Percentiles rank a stretch among this genome's conserved stretches.
These are phyloP conservation scores for Zaprionus vittiger DNA, from an alignment of 1,140 invertebrate genomes.

Conservation along the genomic window DNA sequence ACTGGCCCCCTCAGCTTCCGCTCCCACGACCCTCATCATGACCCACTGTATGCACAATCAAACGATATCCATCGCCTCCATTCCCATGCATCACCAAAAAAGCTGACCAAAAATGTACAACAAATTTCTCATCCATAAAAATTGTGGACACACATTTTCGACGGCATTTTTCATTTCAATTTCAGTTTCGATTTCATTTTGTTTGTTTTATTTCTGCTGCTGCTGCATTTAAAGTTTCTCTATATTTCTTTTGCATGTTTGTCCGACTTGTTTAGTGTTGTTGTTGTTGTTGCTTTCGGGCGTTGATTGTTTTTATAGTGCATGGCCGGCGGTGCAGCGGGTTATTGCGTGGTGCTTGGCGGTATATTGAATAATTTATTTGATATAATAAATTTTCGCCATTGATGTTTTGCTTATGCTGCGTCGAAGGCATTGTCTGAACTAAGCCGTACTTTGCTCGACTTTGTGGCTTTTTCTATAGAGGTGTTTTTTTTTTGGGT, in stretches of 20 bases:
- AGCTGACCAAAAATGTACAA: slow-evolving; percentile 46
- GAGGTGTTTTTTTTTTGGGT: not conserved
- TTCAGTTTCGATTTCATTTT: slow-evolving; percentile 30
- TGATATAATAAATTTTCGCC: slow-evolving; percentile 45
- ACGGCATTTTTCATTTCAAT: slow-evolving; percentile 10
- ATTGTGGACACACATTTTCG: slow-evolving; percentile 52
- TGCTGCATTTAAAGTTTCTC: slow-evolving; percentile 6
- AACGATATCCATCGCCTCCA: slow-evolving; percentile 28
- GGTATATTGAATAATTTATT: slow-evolving; percentile 55
- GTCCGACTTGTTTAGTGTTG: not conserved
- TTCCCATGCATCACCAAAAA: slow-evolving; percentile 30
- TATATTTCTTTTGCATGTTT: slow-evolving; percentile 16
- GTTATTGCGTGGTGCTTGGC: slow-evolving; percentile 7
- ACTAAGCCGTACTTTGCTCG: slow-evolving; percentile 33
- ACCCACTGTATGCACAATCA: slow-evolving; percentile 22
- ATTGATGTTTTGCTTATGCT: slow-evolving; percentile 52
- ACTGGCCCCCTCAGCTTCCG: not conserved
- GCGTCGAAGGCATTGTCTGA: slow-evolving; percentile 30
- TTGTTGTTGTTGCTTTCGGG: slow-evolving; percentile 14
- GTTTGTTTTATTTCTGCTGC: slow-evolving; percentile 7
- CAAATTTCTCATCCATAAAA: slow-evolving; percentile 52
- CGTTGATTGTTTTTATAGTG: slow-evolving; percentile 36
- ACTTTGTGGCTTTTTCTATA: slow-evolving; percentile 4
- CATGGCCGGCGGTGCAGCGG: not conserved
- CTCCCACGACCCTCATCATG: not conserved